Conservation (phyloP, 2,888 invertebrate genomes). For the Mesorhabditis sp. region DNA sequence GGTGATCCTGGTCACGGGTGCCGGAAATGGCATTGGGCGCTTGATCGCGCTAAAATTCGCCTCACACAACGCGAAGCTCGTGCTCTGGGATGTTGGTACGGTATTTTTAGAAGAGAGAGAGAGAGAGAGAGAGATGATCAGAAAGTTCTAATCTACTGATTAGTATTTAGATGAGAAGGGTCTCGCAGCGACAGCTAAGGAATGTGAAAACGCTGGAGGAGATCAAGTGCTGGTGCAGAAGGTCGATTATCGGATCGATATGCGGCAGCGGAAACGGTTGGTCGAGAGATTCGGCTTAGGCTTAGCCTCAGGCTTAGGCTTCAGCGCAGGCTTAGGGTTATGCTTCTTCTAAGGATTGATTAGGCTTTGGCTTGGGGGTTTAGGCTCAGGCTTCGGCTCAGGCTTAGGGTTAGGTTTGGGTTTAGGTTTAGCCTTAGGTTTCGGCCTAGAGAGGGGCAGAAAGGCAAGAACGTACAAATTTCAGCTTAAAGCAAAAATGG, state of each 20-base stretch:
- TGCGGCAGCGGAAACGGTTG: neutral
- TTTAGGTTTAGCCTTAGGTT: no score
- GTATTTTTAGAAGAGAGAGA: no score
- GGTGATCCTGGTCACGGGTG: neutral
- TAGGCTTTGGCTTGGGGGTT: no score
- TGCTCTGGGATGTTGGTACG: slow-evolving; percentile 2
- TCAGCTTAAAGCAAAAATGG: neutral
- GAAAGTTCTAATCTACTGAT: neutral
- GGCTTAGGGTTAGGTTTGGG: no score
- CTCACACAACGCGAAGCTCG: neutral
- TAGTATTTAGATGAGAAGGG: neutral
- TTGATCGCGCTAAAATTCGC: neutral
- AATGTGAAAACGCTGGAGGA: neutral
- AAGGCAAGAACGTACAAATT: no score
- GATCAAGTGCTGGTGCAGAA: neutral
- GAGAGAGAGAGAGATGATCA: no score
- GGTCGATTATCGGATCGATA: slow-evolving; percentile 1
- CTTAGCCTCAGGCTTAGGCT: no score
- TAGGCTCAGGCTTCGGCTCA: no score
- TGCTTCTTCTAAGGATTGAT: no score
- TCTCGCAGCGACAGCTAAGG: neutral
- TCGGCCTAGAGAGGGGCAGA: no score
- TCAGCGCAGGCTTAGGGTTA: no score
- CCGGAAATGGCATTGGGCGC: slow-evolving; percentile 1
- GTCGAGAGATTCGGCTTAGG: neutral